Evolutionary conservation across 2,113 vertebrate species (phyloP), one percentile per base, ranked within the genome.

Genomic region (Pantherophis guttatus): DNA sequence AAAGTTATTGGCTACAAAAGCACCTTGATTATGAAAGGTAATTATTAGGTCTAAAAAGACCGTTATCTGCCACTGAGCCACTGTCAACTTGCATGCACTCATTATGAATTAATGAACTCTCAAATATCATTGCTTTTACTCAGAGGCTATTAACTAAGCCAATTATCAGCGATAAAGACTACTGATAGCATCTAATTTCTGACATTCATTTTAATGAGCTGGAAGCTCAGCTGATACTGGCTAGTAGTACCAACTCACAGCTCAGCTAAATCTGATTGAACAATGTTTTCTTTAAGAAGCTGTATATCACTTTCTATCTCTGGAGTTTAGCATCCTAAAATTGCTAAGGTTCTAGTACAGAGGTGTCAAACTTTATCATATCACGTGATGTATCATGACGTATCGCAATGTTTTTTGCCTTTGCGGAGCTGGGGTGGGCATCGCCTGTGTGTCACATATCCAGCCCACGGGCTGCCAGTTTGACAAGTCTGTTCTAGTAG

Each of bases 41-140:
- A 75, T 21, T 53, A 90, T 52, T 75, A n/a, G 62, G 17, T 52
- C 17, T 75, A n/a, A 70, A 70, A 75, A 90, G 50, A 52, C 90
- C 8, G 2, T 90, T 75, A n/a, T 53, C 48, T 75, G 12, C 62
- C 59, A 90, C 1, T 53, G 90, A 75, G 29, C 26, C 48, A 75
- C 65, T 65, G 53, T 39, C 50, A 75, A 75, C 54, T 75, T 90
- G 12, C 90, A 50, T 54, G 4, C 62, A 54, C 52, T 75, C 62
- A 54, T 50, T 52, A 11, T 54, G 26, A 90, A 88, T 88, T 39
- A 88, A 88, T 24, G 55, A 55, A 75, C 90, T 90, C 62, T 75
- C 62, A 90, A 62, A 90, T 17, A 90, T 90, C 48, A 90, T 52
- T 75, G 26, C 50, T 90, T 90, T 90, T 52, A 52, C n/a, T 70